Conservation (phyloP, 2,113 vertebrate species). For the Oenanthe melanoleuca region DNA sequence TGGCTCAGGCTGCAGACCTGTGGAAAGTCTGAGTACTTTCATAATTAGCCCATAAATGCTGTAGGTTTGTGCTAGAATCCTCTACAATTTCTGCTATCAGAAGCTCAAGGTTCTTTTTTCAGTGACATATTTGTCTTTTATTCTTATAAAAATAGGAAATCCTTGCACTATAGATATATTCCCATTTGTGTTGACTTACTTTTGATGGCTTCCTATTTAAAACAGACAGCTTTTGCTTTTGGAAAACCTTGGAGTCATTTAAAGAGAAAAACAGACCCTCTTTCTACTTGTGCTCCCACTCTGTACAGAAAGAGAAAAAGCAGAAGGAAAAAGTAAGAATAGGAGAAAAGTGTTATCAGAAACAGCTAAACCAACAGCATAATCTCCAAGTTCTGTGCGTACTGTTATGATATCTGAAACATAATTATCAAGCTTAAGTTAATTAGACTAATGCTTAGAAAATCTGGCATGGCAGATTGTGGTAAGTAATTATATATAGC, state of each 20-base stretch:
- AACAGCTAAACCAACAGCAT: constrained; percentile 59
- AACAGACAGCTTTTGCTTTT: constrained; percentile 30
- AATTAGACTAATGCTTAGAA: constrained; percentile 85
- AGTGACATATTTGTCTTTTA: neutral
- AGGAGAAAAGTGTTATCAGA: constrained; percentile 52
- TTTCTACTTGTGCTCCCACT: neutral
- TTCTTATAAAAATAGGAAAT: constrained; percentile 1
- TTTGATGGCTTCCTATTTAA: constrained; percentile 27
- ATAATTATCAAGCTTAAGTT: constrained; percentile 81
- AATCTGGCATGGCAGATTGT: constrained; percentile 82
- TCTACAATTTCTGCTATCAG: neutral
- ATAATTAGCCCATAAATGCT: constrained; percentile 13
- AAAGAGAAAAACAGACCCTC: neutral
- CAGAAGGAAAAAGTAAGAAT: constrained; percentile 13
- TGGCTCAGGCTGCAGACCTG: constrained; percentile 22
- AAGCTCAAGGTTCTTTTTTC: neutral
- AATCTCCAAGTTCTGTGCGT: constrained; percentile 58
- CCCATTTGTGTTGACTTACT: constrained; percentile 11
- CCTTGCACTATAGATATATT: constrained; percentile 3
- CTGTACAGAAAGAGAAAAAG: neutral
- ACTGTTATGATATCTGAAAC: constrained; percentile 71
- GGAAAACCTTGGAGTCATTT: neutral
- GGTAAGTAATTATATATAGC: constrained; percentile 81
- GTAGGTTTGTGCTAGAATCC: neutral
- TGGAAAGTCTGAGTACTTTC: neutral